phyloP scores from a whole-genome alignment of 2,888 invertebrate species.

The Beris morrisii region DNA sequence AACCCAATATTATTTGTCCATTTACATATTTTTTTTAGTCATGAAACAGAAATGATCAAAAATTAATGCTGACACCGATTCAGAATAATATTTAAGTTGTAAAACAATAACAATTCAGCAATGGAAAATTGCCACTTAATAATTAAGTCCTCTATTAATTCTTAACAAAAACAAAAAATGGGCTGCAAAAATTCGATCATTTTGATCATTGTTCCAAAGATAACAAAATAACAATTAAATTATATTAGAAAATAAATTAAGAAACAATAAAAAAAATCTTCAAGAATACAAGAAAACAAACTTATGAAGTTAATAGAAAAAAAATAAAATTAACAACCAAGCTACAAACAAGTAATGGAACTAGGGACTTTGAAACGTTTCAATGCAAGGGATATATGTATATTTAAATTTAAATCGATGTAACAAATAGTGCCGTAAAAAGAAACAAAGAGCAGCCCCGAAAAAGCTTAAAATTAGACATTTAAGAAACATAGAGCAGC shows the following conservation, averaged over 20 bases:
- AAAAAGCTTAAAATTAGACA: too few relatives aligned
- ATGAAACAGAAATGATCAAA: too few relatives aligned
- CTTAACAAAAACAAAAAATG: not conserved
- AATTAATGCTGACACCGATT: too few relatives aligned
- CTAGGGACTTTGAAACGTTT: not conserved
- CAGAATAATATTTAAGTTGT: too few relatives aligned
- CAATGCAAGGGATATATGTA: constrained; percentile 22
- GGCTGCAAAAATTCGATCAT: constrained; percentile 25
- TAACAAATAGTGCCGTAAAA: constrained; percentile 11
- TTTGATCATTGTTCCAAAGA: constrained; percentile 29
- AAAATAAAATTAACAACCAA: too few relatives aligned
- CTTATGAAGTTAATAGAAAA: not conserved
- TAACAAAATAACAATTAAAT: constrained; percentile 12
- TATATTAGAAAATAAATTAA: constrained; percentile 13
- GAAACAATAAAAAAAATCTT: not conserved
- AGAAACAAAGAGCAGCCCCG: too few relatives aligned
- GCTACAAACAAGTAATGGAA: not conserved
- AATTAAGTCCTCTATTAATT: too few relatives aligned
- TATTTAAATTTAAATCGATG: constrained; percentile 8
- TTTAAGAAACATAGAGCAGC: too few relatives aligned
- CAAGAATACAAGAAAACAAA: constrained; percentile 5
- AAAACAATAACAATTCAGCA: too few relatives aligned
- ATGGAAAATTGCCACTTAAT: too few relatives aligned
- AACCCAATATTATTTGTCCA: too few relatives aligned
- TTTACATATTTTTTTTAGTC: too few relatives aligned